Conservation (phyloP, 2,888 invertebrate genomes). For the Dorcus parallelipipedus region DNA sequence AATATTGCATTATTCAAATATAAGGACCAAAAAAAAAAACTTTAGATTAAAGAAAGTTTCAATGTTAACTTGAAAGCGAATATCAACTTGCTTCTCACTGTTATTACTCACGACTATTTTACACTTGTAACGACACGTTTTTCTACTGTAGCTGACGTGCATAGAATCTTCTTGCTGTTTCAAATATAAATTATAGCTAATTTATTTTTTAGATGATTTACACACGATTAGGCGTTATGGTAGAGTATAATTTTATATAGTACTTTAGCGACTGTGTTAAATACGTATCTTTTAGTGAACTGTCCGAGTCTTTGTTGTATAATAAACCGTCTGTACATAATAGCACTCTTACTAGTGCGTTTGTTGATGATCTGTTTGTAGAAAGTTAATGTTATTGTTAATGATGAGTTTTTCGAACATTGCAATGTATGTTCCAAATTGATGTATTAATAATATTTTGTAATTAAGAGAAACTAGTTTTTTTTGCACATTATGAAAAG, state of each 20-base stretch:
- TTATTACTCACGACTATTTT: no score
- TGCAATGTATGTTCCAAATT: slow-evolving; percentile 16
- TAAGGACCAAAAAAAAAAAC: neutral
- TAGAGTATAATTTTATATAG: slow-evolving; percentile 23
- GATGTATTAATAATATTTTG: slow-evolving; percentile 19
- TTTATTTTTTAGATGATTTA: slow-evolving; percentile 2
- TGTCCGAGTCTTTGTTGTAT: slow-evolving; percentile 19
- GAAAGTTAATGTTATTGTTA: slow-evolving; percentile 25
- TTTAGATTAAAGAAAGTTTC: no score
- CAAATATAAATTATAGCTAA: neutral
- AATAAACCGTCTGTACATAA: slow-evolving; percentile 10
- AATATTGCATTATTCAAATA: neutral
- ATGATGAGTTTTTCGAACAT: slow-evolving; percentile 16
- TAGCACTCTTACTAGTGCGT: slow-evolving; percentile 20
- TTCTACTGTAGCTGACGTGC: neutral
- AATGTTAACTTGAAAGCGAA: no score
- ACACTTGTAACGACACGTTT: no score
- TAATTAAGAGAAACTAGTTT: slow-evolving; percentile 10
- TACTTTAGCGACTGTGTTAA: slow-evolving; percentile 22
- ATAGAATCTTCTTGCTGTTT: neutral
- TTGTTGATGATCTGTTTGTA: slow-evolving; percentile 25
- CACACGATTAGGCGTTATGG: slow-evolving; percentile 3
- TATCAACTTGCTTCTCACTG: no score
- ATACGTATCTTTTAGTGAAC: slow-evolving; percentile 29
- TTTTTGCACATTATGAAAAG: neutral